Conservation (phyloP, 1,140 invertebrate species). For the Leptinotarsa texana region DNA sequence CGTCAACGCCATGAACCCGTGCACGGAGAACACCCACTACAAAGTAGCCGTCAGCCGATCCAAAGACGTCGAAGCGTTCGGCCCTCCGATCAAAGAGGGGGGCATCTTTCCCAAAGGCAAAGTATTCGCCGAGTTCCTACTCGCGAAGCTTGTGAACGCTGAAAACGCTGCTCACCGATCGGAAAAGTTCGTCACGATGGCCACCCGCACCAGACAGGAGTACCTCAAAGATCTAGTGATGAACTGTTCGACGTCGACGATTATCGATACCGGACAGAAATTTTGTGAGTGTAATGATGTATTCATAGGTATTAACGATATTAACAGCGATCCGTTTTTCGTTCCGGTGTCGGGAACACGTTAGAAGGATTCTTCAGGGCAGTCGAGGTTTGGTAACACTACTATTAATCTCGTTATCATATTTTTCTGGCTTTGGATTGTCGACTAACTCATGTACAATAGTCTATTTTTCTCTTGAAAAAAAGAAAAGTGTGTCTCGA, state of each 20-base stretch:
- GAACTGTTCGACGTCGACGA: slow-evolving; percentile 81
- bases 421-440: too few species aligned
- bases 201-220: slow-evolving; percentile 92
- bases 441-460: too few species aligned
- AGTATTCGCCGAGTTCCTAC: slow-evolving; percentile 88
- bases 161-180: slow-evolving; percentile 96
- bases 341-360: slow-evolving; percentile 17
- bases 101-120: slow-evolving; percentile 86
- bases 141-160: slow-evolving; percentile 97
- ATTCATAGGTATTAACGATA: slow-evolving; percentile 23
- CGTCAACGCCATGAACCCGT: slow-evolving; percentile 86
- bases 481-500: too few species aligned
- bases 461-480: too few species aligned
- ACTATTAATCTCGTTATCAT: too few species aligned
- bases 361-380: slow-evolving; percentile 1
- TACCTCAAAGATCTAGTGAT: slow-evolving; percentile 90
- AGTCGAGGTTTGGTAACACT: not conserved
- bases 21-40: slow-evolving; percentile 87
- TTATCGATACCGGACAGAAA: slow-evolving; percentile 85
- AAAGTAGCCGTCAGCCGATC: slow-evolving; percentile 91
- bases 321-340: slow-evolving; percentile 16
- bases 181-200: slow-evolving; percentile 97
- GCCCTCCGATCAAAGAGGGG: slow-evolving; percentile 85
- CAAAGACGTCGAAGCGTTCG: slow-evolving; percentile 94
- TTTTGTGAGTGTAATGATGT: slow-evolving; percentile 71